These are phyloP conservation scores for Cydia fagiglandana DNA, from an alignment of 1,140 invertebrate genomes.

Conservation along the genomic window DNA sequence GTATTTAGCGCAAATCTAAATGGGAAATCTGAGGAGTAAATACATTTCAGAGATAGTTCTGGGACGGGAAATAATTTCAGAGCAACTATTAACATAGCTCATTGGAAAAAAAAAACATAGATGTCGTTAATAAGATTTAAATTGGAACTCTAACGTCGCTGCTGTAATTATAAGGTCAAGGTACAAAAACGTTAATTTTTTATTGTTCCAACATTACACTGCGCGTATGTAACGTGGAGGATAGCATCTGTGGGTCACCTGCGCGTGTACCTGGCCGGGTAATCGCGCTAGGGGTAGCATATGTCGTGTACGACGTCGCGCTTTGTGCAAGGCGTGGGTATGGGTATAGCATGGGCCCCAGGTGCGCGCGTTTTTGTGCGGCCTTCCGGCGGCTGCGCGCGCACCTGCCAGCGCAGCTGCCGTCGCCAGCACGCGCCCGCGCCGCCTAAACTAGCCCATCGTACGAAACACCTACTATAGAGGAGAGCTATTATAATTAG, in stretches of 20 bases:
- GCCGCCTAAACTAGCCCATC: slow-evolving; percentile 26
- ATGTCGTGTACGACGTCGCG: slow-evolving; percentile 54
- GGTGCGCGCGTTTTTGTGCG: slow-evolving; percentile 71
- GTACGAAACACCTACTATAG: slow-evolving; percentile 1
- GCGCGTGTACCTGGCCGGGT: slow-evolving; percentile 34
- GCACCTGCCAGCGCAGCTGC: slow-evolving; percentile 65
- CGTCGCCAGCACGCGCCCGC: slow-evolving; percentile 38
- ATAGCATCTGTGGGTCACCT: slow-evolving; percentile 28
- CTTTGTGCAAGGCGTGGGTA: slow-evolving; percentile 67
- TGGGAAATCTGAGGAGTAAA: too few species aligned
- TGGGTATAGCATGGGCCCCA: slow-evolving; percentile 50
- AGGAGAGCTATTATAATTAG: neutral
- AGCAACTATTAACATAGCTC: too few species aligned
- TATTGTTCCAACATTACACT: neutral
- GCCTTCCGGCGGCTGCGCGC: slow-evolving; percentile 72
- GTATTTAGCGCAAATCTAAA: too few species aligned
- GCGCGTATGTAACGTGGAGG: neutral
- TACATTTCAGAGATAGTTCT: too few species aligned
- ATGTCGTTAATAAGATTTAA: too few species aligned
- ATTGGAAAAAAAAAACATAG: too few species aligned
- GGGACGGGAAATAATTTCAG: too few species aligned
- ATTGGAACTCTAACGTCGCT: too few species aligned
- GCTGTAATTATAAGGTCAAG: neutral
- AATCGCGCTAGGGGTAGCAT: slow-evolving; percentile 43
- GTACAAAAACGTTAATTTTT: neutral